Evolutionary conservation across 2,113 vertebrate species (phyloP), one percentile per base, ranked within the genome.

Genomic region (Clarias magur): DNA sequence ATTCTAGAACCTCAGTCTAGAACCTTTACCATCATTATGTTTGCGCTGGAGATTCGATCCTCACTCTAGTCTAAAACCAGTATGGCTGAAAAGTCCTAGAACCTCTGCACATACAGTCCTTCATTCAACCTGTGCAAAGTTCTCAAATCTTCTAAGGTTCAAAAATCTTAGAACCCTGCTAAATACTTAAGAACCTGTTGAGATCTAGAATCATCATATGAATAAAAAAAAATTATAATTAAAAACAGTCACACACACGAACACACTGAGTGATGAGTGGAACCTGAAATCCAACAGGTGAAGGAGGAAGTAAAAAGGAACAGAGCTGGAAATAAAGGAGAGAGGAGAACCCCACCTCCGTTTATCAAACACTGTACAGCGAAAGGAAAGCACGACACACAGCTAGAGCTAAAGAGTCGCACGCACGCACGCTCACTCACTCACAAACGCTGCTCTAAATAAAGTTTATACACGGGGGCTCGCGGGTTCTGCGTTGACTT

Each of bases 331-430:
- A 83, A 48, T 53, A 83, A 48, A 83, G 63, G 70, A 70, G 62
- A 19, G 23, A 19, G 65, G 82, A 68, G 82, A 83, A 70, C 48
- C 15, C 27, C 27, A 9, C 48, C 63, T 70, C 82, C 3, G 19
- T 70, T 83, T 70, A 70, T 70, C 82, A 56, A 56, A 70, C 65
- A 83, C 63, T 56, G 82, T 82, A 82, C 80, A 82, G 75, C 13
- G 34, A 82, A 63, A 63, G 53, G 30, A 70, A 83, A 56, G 42
- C 16, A 48, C n/a, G 34, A 70, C 65, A 54, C 63, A 83, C 82
- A 15, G 65, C 19, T 70, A 56, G 65, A 30, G n/a, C 30, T 67
- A 53, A 67, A 54, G 38, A 68, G 23, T 59, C 10, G 3, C 9
- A 7, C 62, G 21, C 82, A n/a, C 65, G 25, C 11, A 8, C 11